These are phyloP conservation scores for Cacatua alba DNA, from an alignment of 2,113 vertebrate genomes.

Conservation along the genomic window DNA sequence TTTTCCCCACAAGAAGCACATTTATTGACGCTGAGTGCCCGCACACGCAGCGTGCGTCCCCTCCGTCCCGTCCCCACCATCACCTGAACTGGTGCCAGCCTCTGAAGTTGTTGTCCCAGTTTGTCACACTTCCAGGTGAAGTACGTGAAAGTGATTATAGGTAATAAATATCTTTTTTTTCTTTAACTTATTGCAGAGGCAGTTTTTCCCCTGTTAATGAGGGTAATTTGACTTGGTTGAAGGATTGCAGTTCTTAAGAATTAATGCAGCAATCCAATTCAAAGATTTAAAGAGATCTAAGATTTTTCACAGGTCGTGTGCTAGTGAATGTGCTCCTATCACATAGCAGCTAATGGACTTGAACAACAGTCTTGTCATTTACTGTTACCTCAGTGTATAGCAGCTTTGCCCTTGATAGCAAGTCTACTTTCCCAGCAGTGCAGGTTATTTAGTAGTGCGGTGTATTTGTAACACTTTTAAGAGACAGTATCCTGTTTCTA, in stretches of 20 bases:
- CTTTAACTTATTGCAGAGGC: conserved; percentile 96
- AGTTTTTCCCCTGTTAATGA: conserved; percentile 99
- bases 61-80: neutral
- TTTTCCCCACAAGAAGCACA: conserved; percentile 13
- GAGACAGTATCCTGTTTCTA: conserved; percentile 76
- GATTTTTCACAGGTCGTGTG: conserved; percentile 99
- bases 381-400: conserved; percentile 83
- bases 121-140: conserved; percentile 73
- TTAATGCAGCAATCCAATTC: conserved; percentile 98
- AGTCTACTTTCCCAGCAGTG: conserved; percentile 82
- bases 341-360: conserved; percentile 99
- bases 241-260: conserved; percentile 98
- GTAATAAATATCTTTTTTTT: conserved; percentile 93
- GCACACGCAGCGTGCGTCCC: neutral
- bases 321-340: conserved; percentile 94
- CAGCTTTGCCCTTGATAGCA: conserved; percentile 93
- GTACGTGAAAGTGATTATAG: conserved; percentile 90
- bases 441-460: conserved; percentile 86
- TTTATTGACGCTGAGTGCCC: neutral
- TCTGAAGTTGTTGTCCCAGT: conserved; percentile 41
- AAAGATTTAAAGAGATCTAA: conserved; percentile 98
- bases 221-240: conserved; percentile 99
- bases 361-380: conserved; percentile 99
- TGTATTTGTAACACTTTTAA: conserved; percentile 76
- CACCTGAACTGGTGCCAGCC: conserved; percentile 36